Evolutionary conservation across 2,888 invertebrate genomes (phyloP).

Genomic region (Platycnemis pennipes): DNA sequence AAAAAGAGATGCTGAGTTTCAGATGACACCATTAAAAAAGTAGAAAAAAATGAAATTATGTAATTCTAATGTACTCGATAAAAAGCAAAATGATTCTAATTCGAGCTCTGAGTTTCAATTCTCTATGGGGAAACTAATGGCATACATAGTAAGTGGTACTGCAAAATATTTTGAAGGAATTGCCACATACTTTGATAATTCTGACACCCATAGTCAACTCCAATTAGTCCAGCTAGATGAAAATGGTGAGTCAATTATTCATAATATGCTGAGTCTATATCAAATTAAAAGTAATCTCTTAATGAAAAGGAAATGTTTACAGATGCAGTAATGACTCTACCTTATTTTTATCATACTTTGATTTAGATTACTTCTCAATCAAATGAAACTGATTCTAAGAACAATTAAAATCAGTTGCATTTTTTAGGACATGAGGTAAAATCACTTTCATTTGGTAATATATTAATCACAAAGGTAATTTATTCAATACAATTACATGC

Average conservation of each 20-base stretch:
- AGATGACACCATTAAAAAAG: not conserved
- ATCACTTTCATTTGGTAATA: no score
- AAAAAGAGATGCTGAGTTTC: not conserved
- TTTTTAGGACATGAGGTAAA: not conserved
- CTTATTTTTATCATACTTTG: not conserved
- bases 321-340: not conserved
- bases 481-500: not conserved
- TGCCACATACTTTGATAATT: conserved; percentile 32
- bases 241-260: not conserved
- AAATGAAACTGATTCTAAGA: not conserved
- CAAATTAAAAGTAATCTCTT: conserved; percentile 77
- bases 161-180: conserved; percentile 31
- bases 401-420: not conserved
- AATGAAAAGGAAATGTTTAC: conserved; percentile 40
- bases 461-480: no score
- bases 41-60: not conserved
- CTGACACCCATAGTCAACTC: conserved; percentile 32
- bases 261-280: not conserved
- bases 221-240: conserved; percentile 16
- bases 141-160: not conserved
- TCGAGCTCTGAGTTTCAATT: not conserved
- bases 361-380: not conserved
- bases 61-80: conserved; percentile 7
- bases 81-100: conserved; percentile 1
- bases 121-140: conserved; percentile 16